These are phyloP conservation scores for Sparus aurata DNA, from an alignment of 2,797 vertebrate species.

Conservation along the genomic window DNA sequence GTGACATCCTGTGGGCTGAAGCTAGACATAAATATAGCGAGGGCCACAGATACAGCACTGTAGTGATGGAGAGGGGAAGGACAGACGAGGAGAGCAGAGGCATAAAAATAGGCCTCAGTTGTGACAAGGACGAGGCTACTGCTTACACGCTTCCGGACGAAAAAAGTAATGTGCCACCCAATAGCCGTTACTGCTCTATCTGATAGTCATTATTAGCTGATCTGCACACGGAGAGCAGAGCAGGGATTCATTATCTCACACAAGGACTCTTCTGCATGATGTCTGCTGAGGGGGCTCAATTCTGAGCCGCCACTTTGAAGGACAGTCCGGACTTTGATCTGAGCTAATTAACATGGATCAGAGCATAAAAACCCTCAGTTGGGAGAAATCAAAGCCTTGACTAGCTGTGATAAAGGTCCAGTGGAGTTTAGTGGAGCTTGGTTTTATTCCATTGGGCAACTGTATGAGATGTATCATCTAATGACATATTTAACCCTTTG, in stretches of 20 bases:
- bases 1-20: neutral
- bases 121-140: neutral
- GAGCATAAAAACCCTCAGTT: slow-evolving; percentile 10
- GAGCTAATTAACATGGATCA: slow-evolving; percentile 21
- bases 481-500: neutral
- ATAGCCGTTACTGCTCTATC: neutral
- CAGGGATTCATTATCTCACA: slow-evolving; percentile 15
- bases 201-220: slow-evolving; percentile 23
- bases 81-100: neutral
- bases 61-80: slow-evolving; percentile 15
- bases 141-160: slow-evolving; percentile 8
- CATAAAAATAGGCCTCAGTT: slow-evolving; percentile 19
- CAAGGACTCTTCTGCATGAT: slow-evolving; percentile 28
- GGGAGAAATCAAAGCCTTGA: slow-evolving; percentile 27
- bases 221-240: slow-evolving; percentile 6
- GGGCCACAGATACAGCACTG: neutral
- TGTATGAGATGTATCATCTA: neutral
- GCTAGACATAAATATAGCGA: slow-evolving; percentile 16
- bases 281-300: slow-evolving; percentile 25
- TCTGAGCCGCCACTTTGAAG: slow-evolving; percentile 36
- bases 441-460: neutral
- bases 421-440: neutral
- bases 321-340: slow-evolving; percentile 41
- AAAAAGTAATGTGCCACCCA: slow-evolving; percentile 24
- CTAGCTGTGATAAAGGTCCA: slow-evolving; percentile 19